Evolutionary conservation across 2,888 invertebrate genomes (phyloP), one percentile per base, ranked within the genome.

Genomic region (Embidobia sp.): DNA sequence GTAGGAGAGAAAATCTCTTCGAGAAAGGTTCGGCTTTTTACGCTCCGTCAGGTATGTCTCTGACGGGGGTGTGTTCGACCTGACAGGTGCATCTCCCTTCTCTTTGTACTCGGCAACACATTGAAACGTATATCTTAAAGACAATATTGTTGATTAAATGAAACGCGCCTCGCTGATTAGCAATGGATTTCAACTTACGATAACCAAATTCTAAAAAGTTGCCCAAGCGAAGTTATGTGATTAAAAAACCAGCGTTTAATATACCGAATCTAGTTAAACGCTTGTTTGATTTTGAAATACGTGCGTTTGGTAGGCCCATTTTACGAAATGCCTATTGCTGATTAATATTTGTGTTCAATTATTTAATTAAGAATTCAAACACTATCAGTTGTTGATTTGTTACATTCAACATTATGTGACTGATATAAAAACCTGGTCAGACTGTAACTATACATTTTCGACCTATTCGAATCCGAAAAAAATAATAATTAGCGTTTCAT

Each of bases 21-120:
- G 80, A 78, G 75, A 80, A 77, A 81, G 79, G 79, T 79, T 78
- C 82, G 80, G 79, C 82, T 84, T 84, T 84, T 85, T 83, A 85
- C 81, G 82, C 81, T 79, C 67, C 73, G 79, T 48, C 83, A 83
- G 83, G 80, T 84, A 84, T 79, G 80, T 18, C 73, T 76, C 80
- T 81, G 82, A 85, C 77, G 85, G 84, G 85, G 84, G 84, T 84
- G 85, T 57, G 77, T 79, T 79, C 77, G 75, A 78, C 69, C 79
- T 83, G 84, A 84, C 86, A 86, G 86, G 86, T 86, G 86, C 85
- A 85, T 84, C 83, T 83, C 79, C 49, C 46, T 70, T 22, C 16
- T 16, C 59, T 29, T 37, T 57, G 11, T 29, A 42, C 55, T 35
- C 37, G 13, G 31, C 15, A 35, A 26, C 53, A 40, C 31, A 33